Conservation (phyloP, 2,113 vertebrate species). For the Marmota flaviventris region DNA sequence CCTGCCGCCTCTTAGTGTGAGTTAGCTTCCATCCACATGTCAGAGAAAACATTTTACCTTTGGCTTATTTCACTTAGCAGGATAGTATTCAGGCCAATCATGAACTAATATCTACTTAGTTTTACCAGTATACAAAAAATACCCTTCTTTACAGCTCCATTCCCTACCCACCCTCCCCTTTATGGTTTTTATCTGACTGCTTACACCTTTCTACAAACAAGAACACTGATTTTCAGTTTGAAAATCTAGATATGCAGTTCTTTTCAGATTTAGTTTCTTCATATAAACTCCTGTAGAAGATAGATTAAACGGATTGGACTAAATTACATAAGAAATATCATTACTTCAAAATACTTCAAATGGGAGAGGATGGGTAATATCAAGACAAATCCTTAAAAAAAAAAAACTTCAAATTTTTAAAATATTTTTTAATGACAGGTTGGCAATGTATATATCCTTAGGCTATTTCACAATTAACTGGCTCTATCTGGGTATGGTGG, state of each 20-base stretch:
- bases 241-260: neutral
- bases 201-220: neutral
- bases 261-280: slow-evolving; percentile 28
- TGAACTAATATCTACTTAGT: neutral
- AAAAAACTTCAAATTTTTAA: neutral
- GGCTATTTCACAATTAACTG: slow-evolving; percentile 26
- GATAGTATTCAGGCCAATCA: too few species aligned
- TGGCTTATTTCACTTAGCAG: too few species aligned
- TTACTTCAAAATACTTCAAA: slow-evolving; percentile 61
- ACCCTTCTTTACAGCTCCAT: neutral
- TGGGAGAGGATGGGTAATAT: neutral
- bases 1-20: too few species aligned
- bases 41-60: too few species aligned
- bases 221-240: neutral
- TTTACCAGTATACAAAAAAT: slow-evolving; percentile 8
- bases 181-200: neutral
- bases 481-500: too few species aligned
- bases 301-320: neutral
- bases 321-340: neutral
- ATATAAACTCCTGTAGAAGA: neutral
- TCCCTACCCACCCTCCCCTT: neutral
- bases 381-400: slow-evolving; percentile 41
- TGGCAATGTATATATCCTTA: neutral
- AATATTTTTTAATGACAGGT: neutral
- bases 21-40: too few species aligned